phyloP scores from a whole-genome alignment of 1,140 invertebrate species.

The Ceratina australensis region DNA sequence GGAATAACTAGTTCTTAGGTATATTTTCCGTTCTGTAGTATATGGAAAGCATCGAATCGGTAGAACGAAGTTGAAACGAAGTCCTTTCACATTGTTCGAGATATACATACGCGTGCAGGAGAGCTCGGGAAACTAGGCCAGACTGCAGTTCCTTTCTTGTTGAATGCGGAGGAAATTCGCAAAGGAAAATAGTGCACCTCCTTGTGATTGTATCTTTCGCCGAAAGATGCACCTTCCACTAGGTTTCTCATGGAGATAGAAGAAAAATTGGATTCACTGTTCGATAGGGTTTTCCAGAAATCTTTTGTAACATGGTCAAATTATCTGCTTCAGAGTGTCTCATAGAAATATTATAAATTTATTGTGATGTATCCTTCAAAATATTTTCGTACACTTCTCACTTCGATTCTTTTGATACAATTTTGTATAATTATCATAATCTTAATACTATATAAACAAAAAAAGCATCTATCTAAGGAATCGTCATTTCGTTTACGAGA shows the following conservation, averaged over 20 bases:
- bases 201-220: conserved; percentile 10
- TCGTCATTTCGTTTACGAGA: background rate
- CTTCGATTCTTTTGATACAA: no score
- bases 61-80: conserved; percentile 8
- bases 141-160: conserved; percentile 2
- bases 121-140: conserved; percentile 15
- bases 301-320: no score
- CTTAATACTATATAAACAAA: background rate
- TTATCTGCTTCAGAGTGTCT: no score
- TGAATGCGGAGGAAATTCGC: conserved; percentile 26
- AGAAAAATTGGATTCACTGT: background rate
- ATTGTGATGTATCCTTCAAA: background rate
- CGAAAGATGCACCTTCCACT: background rate
- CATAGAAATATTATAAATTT: no score
- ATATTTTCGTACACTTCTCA: background rate
- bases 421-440: no score
- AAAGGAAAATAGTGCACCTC: conserved; percentile 3
- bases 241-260: no score
- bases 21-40: background rate
- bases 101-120: background rate
- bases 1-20: background rate
- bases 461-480: background rate
- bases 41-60: background rate
- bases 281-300: background rate
- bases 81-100: conserved; percentile 30